Evolutionary conservation across 2,113 vertebrate species (phyloP).

Genomic region (Lonchura striata): DNA sequence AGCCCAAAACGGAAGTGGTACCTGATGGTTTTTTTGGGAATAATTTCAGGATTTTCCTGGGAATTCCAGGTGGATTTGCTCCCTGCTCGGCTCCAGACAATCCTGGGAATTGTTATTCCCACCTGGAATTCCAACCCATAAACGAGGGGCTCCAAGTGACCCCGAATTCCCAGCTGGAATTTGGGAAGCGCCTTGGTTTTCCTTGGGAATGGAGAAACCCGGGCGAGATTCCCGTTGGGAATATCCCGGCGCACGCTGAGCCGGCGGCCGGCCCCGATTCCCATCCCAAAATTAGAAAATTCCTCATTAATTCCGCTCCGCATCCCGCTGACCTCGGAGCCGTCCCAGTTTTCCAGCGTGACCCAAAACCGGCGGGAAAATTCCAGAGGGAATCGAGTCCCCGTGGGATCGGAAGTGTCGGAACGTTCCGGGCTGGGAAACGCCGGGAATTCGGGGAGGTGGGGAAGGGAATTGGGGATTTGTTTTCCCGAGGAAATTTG

Average conservation of each 20-base stretch:
- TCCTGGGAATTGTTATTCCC: background rate
- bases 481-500: too few relatives aligned
- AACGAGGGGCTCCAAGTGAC: background rate
- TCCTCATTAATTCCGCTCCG: background rate
- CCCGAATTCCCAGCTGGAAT: background rate
- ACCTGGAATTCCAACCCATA: accelerated
- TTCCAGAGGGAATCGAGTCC: background rate
- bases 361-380: background rate
- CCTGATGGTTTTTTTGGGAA: background rate
- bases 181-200: background rate
- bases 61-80: accelerated
- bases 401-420: accelerated
- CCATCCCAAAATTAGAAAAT: background rate
- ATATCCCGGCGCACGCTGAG: background rate
- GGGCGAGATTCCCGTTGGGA: background rate
- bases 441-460: accelerated
- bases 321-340: background rate
- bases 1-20: accelerated
- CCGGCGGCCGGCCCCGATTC: background rate
- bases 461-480: background rate
- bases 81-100: background rate
- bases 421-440: background rate
- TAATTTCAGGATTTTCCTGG: accelerated
- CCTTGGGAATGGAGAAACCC: background rate
- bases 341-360: background rate